Conservation (phyloP, 2,797 vertebrate species). For the Epinephelus malabaricus region DNA sequence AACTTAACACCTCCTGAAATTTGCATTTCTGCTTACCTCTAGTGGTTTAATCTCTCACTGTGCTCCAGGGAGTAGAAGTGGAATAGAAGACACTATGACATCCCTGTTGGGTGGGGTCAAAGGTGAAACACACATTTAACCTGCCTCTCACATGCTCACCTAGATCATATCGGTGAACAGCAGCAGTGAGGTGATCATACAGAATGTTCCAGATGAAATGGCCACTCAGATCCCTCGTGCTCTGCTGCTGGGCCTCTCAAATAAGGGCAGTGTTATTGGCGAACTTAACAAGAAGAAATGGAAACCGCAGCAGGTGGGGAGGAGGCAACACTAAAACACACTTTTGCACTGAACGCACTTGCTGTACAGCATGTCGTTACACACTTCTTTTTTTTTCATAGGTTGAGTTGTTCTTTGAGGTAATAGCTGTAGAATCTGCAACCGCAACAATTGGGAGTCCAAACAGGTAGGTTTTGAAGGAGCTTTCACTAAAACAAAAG, state of each 20-base stretch:
- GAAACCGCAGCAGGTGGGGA: constrained; percentile 78
- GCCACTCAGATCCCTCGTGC: constrained; percentile 75
- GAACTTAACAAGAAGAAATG: constrained; percentile 81
- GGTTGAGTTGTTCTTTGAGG: constrained; percentile 80
- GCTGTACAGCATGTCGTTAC: background rate
- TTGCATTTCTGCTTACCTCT: too few relatives aligned
- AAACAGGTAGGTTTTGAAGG: constrained; percentile 69
- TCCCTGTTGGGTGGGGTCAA: too few relatives aligned
- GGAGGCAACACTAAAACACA: background rate
- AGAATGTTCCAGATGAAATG: constrained; percentile 80
- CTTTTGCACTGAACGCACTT: background rate
- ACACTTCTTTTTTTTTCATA: constrained; percentile 32
- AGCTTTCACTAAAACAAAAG: background rate
- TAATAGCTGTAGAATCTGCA: constrained; percentile 47
- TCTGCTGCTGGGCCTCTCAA: constrained; percentile 64
- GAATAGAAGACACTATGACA: too few relatives aligned
- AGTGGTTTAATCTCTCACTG: too few relatives aligned
- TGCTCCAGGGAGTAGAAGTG: too few relatives aligned
- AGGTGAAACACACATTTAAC: background rate
- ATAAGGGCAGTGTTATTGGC: background rate
- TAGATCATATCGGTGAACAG: constrained; percentile 76
- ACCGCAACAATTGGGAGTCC: constrained; percentile 33
- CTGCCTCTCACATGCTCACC: background rate
- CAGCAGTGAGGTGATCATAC: constrained; percentile 57
- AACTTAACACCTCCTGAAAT: too few relatives aligned